Evolutionary conservation across 2,113 vertebrate species (phyloP).

Genomic region (Hemiscyllium ocellatum): DNA sequence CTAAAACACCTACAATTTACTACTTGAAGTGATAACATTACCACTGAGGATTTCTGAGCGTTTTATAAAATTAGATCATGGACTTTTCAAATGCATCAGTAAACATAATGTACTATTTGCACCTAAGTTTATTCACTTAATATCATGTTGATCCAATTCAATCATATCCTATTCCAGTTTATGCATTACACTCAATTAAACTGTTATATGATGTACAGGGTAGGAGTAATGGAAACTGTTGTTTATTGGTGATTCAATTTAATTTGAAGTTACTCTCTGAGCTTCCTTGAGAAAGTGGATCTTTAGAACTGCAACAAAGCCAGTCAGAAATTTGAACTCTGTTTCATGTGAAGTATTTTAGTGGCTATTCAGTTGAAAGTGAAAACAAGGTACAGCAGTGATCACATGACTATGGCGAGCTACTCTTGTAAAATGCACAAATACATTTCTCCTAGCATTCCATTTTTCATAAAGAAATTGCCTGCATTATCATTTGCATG

Average conservation of each 20-base stretch:
- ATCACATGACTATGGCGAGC: no score
- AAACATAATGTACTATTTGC: constrained; percentile 31
- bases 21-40: background rate
- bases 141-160: constrained; percentile 38
- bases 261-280: constrained; percentile 14
- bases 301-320: background rate
- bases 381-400: no score
- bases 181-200: constrained; percentile 26
- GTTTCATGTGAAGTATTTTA: no score
- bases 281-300: background rate
- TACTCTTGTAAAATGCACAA: no score
- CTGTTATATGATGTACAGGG: background rate
- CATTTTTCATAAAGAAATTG: no score
- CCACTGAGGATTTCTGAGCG: background rate
- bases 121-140: constrained; percentile 24
- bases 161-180: background rate
- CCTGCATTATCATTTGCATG: no score
- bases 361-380: no score
- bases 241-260: background rate
- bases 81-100: constrained; percentile 10
- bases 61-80: background rate
- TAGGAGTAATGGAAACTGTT: background rate
- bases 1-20: background rate
- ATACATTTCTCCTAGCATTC: no score
- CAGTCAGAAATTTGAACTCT: background rate